Evolutionary conservation across 2,888 invertebrate genomes (phyloP).

Genomic region (Beris morrisii): DNA sequence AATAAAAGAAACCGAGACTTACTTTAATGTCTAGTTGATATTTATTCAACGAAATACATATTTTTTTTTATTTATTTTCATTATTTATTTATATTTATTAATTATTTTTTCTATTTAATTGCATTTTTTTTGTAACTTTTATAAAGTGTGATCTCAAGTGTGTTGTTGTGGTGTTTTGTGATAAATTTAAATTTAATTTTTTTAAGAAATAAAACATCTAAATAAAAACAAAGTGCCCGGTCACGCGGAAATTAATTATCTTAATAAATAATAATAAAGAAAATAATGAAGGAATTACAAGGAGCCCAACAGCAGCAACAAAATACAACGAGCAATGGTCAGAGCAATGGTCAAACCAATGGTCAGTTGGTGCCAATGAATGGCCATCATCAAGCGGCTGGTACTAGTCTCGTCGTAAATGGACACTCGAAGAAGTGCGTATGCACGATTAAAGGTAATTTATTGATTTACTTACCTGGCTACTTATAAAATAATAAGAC

Average conservation of each 20-base stretch:
- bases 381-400: constrained; percentile 26
- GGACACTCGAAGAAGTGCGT: constrained; percentile 33
- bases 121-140: no score
- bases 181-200: background rate
- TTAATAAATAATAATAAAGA: background rate
- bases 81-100: background rate
- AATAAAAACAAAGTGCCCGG: no score
- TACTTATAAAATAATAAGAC: no score
- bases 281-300: constrained; percentile 26
- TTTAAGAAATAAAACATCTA: background rate
- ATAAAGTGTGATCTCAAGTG: background rate
- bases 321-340: background rate
- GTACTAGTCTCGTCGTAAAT: constrained; percentile 21
- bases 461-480: no score
- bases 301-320: constrained; percentile 1
- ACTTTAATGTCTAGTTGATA: background rate
- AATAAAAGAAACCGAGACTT: background rate
- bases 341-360: constrained; percentile 24
- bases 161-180: background rate
- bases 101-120: no score
- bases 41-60: background rate
- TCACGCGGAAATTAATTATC: no score
- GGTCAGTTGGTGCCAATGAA: constrained; percentile 33
- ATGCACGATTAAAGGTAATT: constrained; percentile 33
- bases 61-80: background rate